Conservation (phyloP, 1,140 invertebrate genomes). For the Drosophila guanche region DNA sequence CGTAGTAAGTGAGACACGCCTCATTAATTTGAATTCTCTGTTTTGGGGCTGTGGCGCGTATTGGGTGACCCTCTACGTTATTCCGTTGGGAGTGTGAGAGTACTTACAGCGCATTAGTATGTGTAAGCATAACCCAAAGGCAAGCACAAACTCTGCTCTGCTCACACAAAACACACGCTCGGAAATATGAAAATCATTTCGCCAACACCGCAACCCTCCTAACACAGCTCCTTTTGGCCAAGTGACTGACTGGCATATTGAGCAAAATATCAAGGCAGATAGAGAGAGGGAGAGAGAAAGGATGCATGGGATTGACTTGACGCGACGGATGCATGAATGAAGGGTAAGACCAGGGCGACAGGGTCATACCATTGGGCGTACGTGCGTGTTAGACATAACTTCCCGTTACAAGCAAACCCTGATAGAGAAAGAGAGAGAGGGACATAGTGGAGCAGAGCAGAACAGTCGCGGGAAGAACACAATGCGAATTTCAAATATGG, state of each 20-base stretch:
- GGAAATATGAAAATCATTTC: constrained; percentile 77
- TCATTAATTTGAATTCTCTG: constrained; percentile 67
- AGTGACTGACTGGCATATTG: constrained; percentile 77
- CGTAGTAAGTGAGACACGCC: constrained; percentile 63
- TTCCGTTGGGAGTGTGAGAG: not conserved
- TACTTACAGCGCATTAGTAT: constrained; percentile 41
- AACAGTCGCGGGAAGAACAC: constrained; percentile 36
- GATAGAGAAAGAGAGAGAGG: not conserved
- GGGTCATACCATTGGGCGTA: constrained; percentile 56
- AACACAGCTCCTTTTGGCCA: constrained; percentile 41
- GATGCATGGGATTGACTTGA: constrained; percentile 1
- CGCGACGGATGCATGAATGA: not conserved
- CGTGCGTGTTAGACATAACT: constrained; percentile 77
- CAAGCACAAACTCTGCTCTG: constrained; percentile 7
- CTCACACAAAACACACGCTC: constrained; percentile 16
- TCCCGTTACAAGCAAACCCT: constrained; percentile 51
- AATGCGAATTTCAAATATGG: constrained; percentile 73
- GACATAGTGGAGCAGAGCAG: constrained; percentile 19
- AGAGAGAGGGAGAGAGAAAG: constrained; percentile 2
- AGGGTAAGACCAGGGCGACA: constrained; percentile 9
- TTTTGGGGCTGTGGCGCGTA: not conserved
- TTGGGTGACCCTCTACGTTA: not conserved
- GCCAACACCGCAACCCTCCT: constrained; percentile 29
- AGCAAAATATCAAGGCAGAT: constrained; percentile 48
- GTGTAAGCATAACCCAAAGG: constrained; percentile 44